Percentiles rank a stretch among this genome's conserved stretches.
phyloP scores from a whole-genome alignment of 2,888 invertebrate species.

The Acrobeloides nanus region DNA sequence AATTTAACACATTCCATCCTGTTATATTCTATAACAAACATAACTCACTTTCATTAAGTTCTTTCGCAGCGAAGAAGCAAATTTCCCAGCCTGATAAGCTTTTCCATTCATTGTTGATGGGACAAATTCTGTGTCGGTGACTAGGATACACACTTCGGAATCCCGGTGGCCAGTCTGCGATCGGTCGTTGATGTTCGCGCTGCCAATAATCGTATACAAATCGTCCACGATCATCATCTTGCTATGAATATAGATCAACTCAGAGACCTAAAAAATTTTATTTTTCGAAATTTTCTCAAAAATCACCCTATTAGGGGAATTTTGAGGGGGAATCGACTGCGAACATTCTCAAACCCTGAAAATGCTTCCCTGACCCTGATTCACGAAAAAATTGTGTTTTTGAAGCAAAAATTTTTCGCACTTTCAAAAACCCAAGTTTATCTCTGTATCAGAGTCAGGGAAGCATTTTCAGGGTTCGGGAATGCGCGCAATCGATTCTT shows the following conservation, averaged over 20 bases:
- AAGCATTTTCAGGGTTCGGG: conserved; percentile 4
- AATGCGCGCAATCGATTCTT: no score
- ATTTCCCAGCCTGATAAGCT: conserved; percentile 73
- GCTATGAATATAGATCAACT: conserved; percentile 92
- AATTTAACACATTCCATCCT: no score
- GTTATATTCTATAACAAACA: no score
- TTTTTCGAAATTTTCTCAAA: conserved; percentile 3
- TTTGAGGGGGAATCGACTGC: no score
- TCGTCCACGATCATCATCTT: conserved; percentile 92
- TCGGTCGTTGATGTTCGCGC: conserved; percentile 94
- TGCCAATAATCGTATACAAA: conserved; percentile 78
- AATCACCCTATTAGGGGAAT: no score
- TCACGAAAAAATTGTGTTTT: no score
- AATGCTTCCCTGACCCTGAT: no score
- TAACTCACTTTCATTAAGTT: conserved; percentile 65
- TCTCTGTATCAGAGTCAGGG: not conserved
- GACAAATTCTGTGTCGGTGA: conserved; percentile 66
- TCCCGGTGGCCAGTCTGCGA: conserved; percentile 81
- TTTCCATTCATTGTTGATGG: conserved; percentile 74
- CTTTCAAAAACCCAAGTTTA: conserved; percentile 3
- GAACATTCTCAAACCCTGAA: no score
- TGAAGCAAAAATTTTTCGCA: no score
- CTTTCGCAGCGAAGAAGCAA: conserved; percentile 75
- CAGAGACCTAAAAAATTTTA: conserved; percentile 64
- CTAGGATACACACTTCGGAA: conserved; percentile 71